phyloP scores from a whole-genome alignment of 2,888 invertebrate species.

The Oscheius sp. region DNA sequence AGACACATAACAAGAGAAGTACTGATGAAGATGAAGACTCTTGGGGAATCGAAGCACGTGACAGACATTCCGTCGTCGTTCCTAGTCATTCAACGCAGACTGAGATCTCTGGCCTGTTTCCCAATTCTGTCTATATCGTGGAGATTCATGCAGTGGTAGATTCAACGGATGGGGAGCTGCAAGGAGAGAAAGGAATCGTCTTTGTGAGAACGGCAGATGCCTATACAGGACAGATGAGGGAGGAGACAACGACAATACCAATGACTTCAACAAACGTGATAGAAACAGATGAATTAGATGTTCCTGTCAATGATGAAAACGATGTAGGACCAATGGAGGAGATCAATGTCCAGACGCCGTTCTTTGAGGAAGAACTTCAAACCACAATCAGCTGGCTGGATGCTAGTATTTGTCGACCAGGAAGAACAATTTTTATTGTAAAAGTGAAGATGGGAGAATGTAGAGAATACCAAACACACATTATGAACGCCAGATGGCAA shows the following conservation, averaged over 20 bases:
- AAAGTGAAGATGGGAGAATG: conserved; percentile 53
- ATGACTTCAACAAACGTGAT: not conserved
- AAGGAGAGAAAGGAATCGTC: conserved; percentile 63
- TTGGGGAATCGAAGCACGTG: conserved; percentile 31
- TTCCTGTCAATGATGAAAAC: conserved; percentile 6
- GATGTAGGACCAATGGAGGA: conserved; percentile 24
- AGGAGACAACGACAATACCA: not conserved
- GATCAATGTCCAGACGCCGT: conserved; percentile 39
- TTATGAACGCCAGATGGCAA: conserved; percentile 40
- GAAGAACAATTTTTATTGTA: conserved; percentile 43
- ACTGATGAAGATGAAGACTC: conserved; percentile 39
- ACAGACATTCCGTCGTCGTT: conserved; percentile 50
- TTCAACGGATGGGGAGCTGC: conserved; percentile 61
- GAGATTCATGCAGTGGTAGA: conserved; percentile 62
- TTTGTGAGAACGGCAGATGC: conserved; percentile 54
- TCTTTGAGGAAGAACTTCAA: conserved; percentile 41
- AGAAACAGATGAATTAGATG: conserved; percentile 1
- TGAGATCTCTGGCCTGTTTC: conserved; percentile 54
- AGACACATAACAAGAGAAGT: conserved; percentile 44
- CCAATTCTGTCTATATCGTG: conserved; percentile 57
- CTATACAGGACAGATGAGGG: not conserved
- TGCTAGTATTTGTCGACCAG: conserved; percentile 39
- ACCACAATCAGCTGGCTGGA: conserved; percentile 56
- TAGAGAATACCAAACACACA: conserved; percentile 49
- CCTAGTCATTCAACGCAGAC: conserved; percentile 59